These are phyloP conservation scores for Delphinus delphis DNA, from an alignment of 2,113 vertebrate genomes.

Conservation along the genomic window DNA sequence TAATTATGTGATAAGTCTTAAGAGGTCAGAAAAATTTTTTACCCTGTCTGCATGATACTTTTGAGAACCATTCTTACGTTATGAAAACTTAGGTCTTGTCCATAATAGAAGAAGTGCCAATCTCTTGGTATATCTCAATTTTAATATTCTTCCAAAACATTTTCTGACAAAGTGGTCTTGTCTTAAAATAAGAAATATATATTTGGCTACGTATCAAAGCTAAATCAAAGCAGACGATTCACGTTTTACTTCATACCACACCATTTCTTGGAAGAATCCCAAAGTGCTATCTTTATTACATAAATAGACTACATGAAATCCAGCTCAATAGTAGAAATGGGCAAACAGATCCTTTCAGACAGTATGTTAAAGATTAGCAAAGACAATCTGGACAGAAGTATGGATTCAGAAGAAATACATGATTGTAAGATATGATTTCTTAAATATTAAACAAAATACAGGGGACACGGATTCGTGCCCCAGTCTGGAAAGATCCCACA, in stretches of 20 bases:
- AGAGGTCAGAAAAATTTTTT: background rate
- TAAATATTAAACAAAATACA: background rate
- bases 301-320: background rate
- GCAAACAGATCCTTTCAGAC: background rate
- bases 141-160: slow-evolving; percentile 21
- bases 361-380: background rate
- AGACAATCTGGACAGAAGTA: background rate
- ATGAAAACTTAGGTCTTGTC: background rate
- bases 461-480: too few relatives aligned
- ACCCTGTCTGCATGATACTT: background rate
- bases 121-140: background rate
- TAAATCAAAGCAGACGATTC: background rate
- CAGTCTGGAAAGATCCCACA: too few relatives aligned
- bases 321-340: background rate
- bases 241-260: background rate
- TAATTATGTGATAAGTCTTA: background rate
- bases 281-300: background rate
- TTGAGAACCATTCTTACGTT: background rate
- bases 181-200: slow-evolving; percentile 18
- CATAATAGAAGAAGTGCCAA: background rate
- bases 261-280: background rate
- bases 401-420: background rate
- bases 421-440: background rate
- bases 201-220: background rate
- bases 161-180: background rate